These are phyloP conservation scores for Oncorhynchus nerka DNA, from an alignment of 2,113 vertebrate species.

Conservation along the genomic window DNA sequence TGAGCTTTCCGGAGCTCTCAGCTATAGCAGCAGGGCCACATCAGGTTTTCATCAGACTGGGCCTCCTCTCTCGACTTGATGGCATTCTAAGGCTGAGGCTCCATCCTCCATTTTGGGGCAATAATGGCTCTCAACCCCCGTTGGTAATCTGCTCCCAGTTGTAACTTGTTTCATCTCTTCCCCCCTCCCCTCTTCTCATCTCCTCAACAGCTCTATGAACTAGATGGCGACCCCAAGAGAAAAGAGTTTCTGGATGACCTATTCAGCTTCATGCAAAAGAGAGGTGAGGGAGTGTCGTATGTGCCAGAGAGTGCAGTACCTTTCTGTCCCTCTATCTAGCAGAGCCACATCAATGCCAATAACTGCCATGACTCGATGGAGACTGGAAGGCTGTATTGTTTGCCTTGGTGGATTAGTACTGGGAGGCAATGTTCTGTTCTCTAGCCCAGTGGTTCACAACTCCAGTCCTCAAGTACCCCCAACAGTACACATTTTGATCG, in stretches of 20 bases:
- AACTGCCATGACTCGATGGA: no score
- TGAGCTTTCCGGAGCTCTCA: conserved; percentile 49
- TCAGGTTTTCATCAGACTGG: conserved; percentile 61
- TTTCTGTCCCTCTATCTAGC: no score
- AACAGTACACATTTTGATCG: no score
- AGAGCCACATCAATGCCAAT: no score
- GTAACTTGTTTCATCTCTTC: conserved; percentile 6
- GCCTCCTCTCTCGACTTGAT: conserved; percentile 16
- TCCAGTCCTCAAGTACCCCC: no score
- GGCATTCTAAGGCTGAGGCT: neutral
- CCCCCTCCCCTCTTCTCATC: conserved; percentile 10
- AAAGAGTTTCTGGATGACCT: conserved; percentile 96
- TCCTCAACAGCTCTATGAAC: conserved; percentile 85
- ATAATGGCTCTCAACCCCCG: neutral
- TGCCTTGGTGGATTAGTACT: neutral
- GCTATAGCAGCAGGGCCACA: conserved; percentile 53
- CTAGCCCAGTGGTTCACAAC: neutral
- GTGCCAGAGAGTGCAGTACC: no score
- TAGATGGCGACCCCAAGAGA: conserved; percentile 91
- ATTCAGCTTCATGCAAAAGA: conserved; percentile 98
- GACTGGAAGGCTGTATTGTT: neutral
- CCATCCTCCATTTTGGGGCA: conserved; percentile 1
- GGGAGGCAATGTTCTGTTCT: neutral
- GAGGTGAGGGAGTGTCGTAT: conserved; percentile 75
- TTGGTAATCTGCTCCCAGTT: neutral